A percentile compares a stretch with the other conserved stretches of the same genome.
These are phyloP conservation scores for Pseudochirops corinnae DNA, from an alignment of 2,797 vertebrate species.

Conservation along the genomic window DNA sequence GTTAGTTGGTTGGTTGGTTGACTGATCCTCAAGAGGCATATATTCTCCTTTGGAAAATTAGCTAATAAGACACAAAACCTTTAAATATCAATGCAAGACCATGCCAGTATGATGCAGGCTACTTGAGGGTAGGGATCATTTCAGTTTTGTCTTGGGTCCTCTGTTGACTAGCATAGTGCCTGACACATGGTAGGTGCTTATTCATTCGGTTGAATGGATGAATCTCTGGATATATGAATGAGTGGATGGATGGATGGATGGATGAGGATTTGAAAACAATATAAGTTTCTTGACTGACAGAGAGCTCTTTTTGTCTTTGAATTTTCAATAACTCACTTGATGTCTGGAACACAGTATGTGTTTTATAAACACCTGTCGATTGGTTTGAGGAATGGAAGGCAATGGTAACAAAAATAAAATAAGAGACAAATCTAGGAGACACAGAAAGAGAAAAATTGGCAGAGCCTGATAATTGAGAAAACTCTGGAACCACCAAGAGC, in stretches of 20 bases:
- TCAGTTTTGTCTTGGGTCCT: not conserved
- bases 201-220: not conserved
- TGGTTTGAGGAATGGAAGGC: not conserved
- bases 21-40: not conserved
- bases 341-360: not conserved
- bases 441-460: slow-evolving; percentile 28
- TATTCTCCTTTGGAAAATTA: not conserved
- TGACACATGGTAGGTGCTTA: not conserved
- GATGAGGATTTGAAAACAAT: not conserved
- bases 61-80: not conserved
- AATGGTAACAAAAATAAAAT: not conserved
- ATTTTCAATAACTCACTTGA: not conserved
- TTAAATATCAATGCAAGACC: not conserved
- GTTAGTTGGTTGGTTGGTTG: not conserved
- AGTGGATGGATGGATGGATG: not conserved
- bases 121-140: not conserved
- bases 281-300: not conserved
- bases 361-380: not conserved
- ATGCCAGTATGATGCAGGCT: too few species aligned
- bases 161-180: not conserved
- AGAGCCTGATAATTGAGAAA: slow-evolving; percentile 6
- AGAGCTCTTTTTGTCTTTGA: not conserved
- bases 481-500: not conserved
- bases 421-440: not conserved
- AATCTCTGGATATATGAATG: not conserved